These are phyloP conservation scores for Sarcophilus harrisii DNA, from an alignment of 2,797 vertebrate species.

Conservation along the genomic window DNA sequence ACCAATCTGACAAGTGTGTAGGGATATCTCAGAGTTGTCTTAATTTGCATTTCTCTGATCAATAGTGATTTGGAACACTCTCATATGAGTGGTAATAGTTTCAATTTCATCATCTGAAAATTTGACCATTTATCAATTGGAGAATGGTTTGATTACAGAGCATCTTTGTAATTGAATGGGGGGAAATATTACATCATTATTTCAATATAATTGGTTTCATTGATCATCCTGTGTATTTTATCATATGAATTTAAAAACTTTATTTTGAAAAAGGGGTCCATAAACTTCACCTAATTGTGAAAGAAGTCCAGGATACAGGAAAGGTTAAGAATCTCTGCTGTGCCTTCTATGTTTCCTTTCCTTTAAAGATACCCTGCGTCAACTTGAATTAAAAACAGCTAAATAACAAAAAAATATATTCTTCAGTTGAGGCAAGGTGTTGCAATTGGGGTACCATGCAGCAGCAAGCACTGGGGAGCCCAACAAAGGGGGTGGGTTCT, in stretches of 20 bases:
- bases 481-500: neutral
- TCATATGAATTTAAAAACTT: neutral
- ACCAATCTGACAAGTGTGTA: too few relatives aligned
- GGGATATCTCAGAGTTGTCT: too few relatives aligned
- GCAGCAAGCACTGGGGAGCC: neutral
- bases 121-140: too few relatives aligned
- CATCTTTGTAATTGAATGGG: neutral
- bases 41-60: too few relatives aligned
- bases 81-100: too few relatives aligned
- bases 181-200: neutral
- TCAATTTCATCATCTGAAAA: too few relatives aligned
- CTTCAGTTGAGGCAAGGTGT: neutral
- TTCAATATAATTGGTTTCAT: neutral
- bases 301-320: neutral
- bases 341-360: neutral
- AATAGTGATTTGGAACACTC: too few relatives aligned
- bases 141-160: too few relatives aligned
- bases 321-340: neutral
- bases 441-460: neutral
- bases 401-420: too few relatives aligned
- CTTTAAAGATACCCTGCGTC: neutral
- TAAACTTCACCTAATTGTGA: neutral
- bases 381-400: neutral
- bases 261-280: neutral
- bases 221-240: neutral